phyloP scores from a whole-genome alignment of 2,797 vertebrate species.

The Acanthopagrus latus region DNA sequence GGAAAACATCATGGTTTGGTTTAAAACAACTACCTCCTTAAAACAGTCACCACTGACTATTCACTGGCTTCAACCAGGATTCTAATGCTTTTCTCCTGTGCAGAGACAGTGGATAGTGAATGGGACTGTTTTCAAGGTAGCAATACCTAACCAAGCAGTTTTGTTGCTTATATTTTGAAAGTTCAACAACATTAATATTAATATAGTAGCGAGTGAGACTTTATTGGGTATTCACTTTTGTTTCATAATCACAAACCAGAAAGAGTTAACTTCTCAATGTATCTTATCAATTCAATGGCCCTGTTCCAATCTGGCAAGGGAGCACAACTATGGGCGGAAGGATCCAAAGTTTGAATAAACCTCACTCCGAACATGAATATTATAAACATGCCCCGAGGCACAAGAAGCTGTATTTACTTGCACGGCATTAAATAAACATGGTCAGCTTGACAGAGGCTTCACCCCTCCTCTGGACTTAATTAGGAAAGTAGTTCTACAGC shows the following conservation, averaged over 20 bases:
- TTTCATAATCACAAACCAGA: neutral
- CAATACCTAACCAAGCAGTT: too few relatives aligned
- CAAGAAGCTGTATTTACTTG: slow-evolving; percentile 8
- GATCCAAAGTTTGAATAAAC: slow-evolving; percentile 18
- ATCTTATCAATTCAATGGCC: neutral
- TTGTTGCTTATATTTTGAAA: too few relatives aligned
- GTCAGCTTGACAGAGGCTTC: slow-evolving; percentile 18
- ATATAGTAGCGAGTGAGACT: neutral
- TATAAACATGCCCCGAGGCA: slow-evolving; percentile 4
- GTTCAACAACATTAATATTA: too few relatives aligned
- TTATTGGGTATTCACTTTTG: neutral
- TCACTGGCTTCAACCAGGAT: too few relatives aligned
- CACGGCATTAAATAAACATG: slow-evolving; percentile 27
- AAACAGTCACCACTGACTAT: too few relatives aligned
- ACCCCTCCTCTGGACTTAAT: slow-evolving; percentile 17
- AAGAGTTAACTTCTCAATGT: neutral
- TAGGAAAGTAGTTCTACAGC: slow-evolving; percentile 41
- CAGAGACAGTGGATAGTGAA: too few relatives aligned
- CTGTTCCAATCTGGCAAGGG: neutral
- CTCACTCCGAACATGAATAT: neutral
- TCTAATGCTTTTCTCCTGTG: too few relatives aligned
- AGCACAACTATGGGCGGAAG: neutral
- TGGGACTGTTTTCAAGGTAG: too few relatives aligned
- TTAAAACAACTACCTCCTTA: too few relatives aligned
- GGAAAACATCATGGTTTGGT: too few relatives aligned